Percentiles rank a stretch among this genome's conserved stretches.
Evolutionary conservation across 2,888 invertebrate species (phyloP).

Genomic region (Agrochola lota): DNA sequence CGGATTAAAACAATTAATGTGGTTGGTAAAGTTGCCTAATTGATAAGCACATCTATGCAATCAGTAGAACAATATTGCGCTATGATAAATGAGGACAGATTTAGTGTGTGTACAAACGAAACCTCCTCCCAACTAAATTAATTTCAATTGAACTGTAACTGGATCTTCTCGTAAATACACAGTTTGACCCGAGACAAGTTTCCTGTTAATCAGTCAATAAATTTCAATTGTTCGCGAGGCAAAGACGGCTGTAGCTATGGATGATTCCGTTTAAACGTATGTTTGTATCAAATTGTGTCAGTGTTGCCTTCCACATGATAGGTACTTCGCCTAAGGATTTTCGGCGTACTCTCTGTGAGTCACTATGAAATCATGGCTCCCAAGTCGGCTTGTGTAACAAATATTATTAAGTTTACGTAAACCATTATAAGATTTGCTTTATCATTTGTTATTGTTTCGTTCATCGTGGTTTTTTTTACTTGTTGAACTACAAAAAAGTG

Average conservation of each 20-base stretch:
- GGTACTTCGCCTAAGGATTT: slow-evolving; percentile 68
- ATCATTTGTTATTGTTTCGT: slow-evolving; percentile 72
- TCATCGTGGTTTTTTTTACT: slow-evolving; percentile 59
- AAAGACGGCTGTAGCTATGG: slow-evolving; percentile 64
- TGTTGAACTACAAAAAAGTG: slow-evolving; percentile 53
- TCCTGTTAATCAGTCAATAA: slow-evolving; percentile 80
- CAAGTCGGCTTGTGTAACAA: slow-evolving; percentile 56
- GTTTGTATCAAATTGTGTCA: slow-evolving; percentile 73
- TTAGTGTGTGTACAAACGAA: slow-evolving; percentile 33
- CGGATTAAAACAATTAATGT: slow-evolving; percentile 31
- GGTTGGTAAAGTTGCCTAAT: slow-evolving; percentile 33
- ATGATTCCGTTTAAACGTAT: slow-evolving; percentile 73
- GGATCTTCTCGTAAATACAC: slow-evolving; percentile 73
- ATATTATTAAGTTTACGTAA: slow-evolving; percentile 72
- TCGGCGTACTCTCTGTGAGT: slow-evolving; percentile 75
- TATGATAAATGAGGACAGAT: slow-evolving; percentile 33
- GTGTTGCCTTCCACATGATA: slow-evolving; percentile 72
- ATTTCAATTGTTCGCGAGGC: slow-evolving; percentile 79
- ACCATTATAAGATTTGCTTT: slow-evolving; percentile 67
- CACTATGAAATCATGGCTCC: slow-evolving; percentile 77
- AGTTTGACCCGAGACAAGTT: slow-evolving; percentile 75
- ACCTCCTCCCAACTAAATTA: slow-evolving; percentile 64
- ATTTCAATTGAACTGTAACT: slow-evolving; percentile 74
- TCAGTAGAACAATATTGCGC: slow-evolving; percentile 16
- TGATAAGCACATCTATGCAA: slow-evolving; percentile 29